Percentiles rank a stretch among this genome's conserved stretches.
phyloP scores from a whole-genome alignment of 2,113 vertebrate species.

The Paradisaea rubra region DNA sequence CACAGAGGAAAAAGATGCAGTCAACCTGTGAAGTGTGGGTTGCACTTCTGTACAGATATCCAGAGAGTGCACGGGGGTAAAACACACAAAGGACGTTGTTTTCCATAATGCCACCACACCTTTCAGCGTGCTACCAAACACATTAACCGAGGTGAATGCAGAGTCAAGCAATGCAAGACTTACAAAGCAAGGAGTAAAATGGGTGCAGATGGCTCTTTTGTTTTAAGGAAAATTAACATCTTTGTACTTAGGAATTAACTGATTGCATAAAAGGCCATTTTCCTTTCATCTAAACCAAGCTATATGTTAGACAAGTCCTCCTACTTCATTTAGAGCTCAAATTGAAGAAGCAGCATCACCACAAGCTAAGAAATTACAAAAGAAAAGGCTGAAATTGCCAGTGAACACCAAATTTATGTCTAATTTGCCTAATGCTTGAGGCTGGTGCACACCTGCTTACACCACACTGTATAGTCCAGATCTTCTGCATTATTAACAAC shows the following conservation, averaged over 20 bases:
- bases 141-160: background rate
- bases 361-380: background rate
- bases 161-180: background rate
- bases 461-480: background rate
- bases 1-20: background rate
- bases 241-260: background rate
- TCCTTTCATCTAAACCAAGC: background rate
- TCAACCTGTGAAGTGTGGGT: background rate
- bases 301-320: background rate
- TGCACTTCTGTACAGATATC: background rate
- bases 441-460: conserved; percentile 15
- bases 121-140: background rate
- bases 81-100: background rate
- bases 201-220: background rate
- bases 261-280: background rate
- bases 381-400: conserved; percentile 23
- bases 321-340: background rate
- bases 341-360: background rate
- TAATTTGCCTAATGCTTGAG: background rate
- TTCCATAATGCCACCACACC: background rate
- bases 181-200: background rate
- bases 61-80: rapidly evolving
- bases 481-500: conserved; percentile 55
- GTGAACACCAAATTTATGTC: conserved; percentile 27
- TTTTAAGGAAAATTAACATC: background rate